Percentiles rank a stretch among this genome's conserved stretches.
phyloP scores from a whole-genome alignment of 2,888 invertebrate genomes.

The Cephus spinipes region DNA sequence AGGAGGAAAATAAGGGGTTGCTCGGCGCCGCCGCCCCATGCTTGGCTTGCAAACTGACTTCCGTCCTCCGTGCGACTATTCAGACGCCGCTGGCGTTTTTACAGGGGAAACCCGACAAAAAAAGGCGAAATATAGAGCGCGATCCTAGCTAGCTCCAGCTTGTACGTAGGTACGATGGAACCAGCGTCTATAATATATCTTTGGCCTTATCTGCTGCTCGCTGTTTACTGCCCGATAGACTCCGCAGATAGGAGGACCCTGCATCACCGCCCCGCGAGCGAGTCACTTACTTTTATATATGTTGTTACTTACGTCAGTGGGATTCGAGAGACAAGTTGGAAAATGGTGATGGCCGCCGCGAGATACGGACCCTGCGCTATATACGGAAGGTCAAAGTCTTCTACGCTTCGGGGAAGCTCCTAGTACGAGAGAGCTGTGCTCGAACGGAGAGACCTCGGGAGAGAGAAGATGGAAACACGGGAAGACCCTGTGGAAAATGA shows the following conservation, averaged over 20 bases:
- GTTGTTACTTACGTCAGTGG: constrained; percentile 59
- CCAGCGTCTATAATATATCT: constrained; percentile 64
- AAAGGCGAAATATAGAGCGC: constrained; percentile 38
- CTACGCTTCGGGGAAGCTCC: neutral
- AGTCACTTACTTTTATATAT: constrained; percentile 62
- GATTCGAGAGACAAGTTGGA: constrained; percentile 61
- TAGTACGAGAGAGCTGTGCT: neutral
- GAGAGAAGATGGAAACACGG: neutral
- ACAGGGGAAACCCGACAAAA: constrained; percentile 29
- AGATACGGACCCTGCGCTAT: constrained; percentile 47
- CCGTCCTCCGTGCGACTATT: constrained; percentile 64
- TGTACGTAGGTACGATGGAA: constrained; percentile 47
- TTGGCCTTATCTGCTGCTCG: constrained; percentile 64
- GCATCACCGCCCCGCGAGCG: constrained; percentile 37
- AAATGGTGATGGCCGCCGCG: constrained; percentile 53
- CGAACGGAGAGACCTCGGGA: no score
- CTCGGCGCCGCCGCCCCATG: constrained; percentile 62
- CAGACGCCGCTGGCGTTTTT: constrained; percentile 57
- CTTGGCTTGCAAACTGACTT: constrained; percentile 67
- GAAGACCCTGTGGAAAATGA: constrained; percentile 12
- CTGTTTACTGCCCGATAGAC: constrained; percentile 67
- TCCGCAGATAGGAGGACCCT: constrained; percentile 57
- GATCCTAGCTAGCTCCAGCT: constrained; percentile 10
- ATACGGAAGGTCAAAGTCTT: constrained; percentile 1
- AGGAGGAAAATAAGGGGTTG: constrained; percentile 62